phyloP scores from a whole-genome alignment of 1,140 invertebrate genomes.

The Neodiprion pinetum region DNA sequence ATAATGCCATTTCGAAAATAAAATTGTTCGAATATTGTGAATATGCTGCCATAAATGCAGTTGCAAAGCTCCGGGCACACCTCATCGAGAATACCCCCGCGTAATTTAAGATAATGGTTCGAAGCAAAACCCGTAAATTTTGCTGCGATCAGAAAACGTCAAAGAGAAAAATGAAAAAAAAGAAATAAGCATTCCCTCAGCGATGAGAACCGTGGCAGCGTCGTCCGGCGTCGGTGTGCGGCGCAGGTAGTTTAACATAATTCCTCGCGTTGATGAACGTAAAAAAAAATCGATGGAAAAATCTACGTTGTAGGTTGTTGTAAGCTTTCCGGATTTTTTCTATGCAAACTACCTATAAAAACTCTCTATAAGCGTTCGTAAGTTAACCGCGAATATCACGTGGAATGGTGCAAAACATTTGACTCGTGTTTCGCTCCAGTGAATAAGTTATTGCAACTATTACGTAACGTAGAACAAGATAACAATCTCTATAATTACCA shows the following conservation, averaged over 20 bases:
- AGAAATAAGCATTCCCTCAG: too few relatives aligned
- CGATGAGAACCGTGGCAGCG: too few relatives aligned
- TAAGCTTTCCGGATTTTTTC: not conserved
- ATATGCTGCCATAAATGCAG: not conserved
- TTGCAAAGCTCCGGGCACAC: too few relatives aligned
- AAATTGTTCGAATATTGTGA: not conserved
- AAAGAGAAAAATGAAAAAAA: too few relatives aligned
- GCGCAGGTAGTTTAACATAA: not conserved
- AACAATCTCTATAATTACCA: not conserved
- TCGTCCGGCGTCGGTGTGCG: too few relatives aligned
- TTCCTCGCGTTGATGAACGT: not conserved
- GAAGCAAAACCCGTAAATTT: not conserved
- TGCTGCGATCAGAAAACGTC: too few relatives aligned
- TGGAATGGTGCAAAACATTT: slow-evolving; percentile 5
- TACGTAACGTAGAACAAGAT: not conserved
- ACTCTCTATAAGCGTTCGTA: not conserved
- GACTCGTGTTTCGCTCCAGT: not conserved
- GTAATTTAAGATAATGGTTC: not conserved
- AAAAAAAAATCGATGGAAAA: not conserved
- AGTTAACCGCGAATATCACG: slow-evolving; percentile 4
- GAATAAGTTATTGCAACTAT: slow-evolving; percentile 7
- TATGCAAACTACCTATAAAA: not conserved
- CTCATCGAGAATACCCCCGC: too few relatives aligned
- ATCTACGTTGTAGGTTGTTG: not conserved
- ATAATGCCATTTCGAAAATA: not conserved